Evolutionary conservation across 2,797 vertebrate genomes (phyloP).

Genomic region (Anguilla marmorata): DNA sequence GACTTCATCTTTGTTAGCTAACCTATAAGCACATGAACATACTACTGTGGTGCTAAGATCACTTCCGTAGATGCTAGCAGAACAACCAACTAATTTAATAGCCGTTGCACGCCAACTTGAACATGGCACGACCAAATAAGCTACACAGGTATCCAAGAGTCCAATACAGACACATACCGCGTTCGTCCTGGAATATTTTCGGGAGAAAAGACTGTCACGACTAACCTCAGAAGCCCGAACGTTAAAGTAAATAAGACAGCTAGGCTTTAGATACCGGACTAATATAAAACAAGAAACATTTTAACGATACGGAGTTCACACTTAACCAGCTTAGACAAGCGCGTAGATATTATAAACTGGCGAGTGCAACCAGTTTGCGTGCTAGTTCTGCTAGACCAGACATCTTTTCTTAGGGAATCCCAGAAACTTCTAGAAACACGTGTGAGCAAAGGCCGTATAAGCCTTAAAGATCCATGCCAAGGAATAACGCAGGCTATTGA

Average conservation of each 20-base stretch:
- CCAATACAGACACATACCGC: not conserved
- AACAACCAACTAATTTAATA: no score
- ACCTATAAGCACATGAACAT: not conserved
- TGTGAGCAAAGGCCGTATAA: not conserved
- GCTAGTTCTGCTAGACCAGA: no score
- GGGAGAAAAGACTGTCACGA: not conserved
- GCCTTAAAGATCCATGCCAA: not conserved
- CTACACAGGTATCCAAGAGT: not conserved
- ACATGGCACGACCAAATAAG: not conserved
- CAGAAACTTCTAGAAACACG: constrained; percentile 23
- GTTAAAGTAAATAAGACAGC: not conserved
- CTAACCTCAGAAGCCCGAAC: not conserved
- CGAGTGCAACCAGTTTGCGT: not conserved
- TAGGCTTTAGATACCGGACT: not conserved
- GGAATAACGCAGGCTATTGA: not conserved
- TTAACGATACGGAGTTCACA: not conserved
- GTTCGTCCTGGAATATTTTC: not conserved
- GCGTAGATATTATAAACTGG: not conserved
- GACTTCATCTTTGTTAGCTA: not conserved
- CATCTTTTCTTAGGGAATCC: not conserved
- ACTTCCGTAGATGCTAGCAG: no score
- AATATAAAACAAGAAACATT: not conserved
- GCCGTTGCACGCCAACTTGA: no score
- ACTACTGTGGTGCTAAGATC: not conserved
- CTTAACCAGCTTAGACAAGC: not conserved